Percentiles rank a stretch among this genome's conserved stretches.
These are phyloP conservation scores for Rissa tridactyla DNA, from an alignment of 2,113 vertebrate species.

Conservation along the genomic window DNA sequence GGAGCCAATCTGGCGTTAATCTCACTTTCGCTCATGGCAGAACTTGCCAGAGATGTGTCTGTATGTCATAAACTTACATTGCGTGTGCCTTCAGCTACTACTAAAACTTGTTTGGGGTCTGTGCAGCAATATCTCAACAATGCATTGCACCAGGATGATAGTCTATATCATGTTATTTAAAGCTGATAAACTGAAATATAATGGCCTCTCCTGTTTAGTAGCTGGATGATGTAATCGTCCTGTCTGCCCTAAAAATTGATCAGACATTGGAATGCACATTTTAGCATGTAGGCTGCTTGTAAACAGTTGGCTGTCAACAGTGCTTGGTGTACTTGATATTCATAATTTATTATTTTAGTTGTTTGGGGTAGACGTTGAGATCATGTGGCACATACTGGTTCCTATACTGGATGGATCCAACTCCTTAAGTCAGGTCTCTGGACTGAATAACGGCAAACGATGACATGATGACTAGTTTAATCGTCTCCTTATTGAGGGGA, in stretches of 20 bases:
- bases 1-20: neutral
- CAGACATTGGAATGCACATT: neutral
- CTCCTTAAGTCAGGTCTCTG: neutral
- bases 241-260: constrained; percentile 11
- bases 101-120: neutral
- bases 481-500: neutral
- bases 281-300: neutral
- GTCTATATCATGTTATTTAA: neutral
- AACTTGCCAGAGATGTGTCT: neutral
- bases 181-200: neutral
- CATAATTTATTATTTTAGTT: neutral
- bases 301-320: neutral
- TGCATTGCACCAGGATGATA: neutral
- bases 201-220: neutral
- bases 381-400: neutral
- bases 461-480: neutral
- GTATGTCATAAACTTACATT: neutral
- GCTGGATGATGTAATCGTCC: neutral
- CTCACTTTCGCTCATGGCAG: neutral
- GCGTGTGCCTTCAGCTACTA: neutral
- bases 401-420: neutral
- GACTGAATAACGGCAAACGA: neutral
- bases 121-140: neutral
- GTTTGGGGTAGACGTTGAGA: neutral
- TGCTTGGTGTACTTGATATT: neutral